A percentile compares a stretch with the other conserved stretches of the same genome.
Conservation (phyloP, 2,113 vertebrate species). For the Amphilophus citrinellus region DNA sequence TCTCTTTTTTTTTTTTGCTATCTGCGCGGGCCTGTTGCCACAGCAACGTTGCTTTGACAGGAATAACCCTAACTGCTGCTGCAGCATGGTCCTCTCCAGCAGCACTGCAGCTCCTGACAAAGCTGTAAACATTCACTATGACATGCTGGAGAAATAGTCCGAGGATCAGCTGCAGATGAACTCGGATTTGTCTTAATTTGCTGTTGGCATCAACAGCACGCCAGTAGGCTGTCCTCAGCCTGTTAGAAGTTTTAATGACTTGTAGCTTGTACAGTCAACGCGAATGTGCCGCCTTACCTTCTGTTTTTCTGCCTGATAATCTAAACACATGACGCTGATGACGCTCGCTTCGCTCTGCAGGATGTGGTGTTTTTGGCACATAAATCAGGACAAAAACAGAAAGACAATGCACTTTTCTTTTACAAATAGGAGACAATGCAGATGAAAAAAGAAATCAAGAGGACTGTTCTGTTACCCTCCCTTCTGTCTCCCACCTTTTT, state of each 20-base stretch:
- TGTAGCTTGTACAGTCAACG: not conserved
- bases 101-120: slow-evolving; percentile 33
- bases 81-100: slow-evolving; percentile 47
- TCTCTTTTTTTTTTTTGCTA: slow-evolving; percentile 42
- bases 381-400: not conserved
- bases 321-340: not conserved
- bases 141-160: not conserved
- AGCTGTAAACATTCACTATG: slow-evolving; percentile 27
- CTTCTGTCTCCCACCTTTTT: slow-evolving; percentile 30
- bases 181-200: not conserved
- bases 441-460: slow-evolving; percentile 19
- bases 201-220: not conserved
- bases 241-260: not conserved
- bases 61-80: slow-evolving; percentile 69
- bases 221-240: not conserved
- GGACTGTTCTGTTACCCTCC: not conserved
- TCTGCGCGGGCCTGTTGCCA: slow-evolving; percentile 77
- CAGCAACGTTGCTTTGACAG: slow-evolving; percentile 72
- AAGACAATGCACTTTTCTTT: not conserved
- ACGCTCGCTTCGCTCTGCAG: not conserved
- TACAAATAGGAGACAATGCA: not conserved
- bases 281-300: not conserved
- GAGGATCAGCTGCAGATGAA: not conserved
- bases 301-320: slow-evolving; percentile 2
- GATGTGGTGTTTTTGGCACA: not conserved